Evolutionary conservation across 1,140 invertebrate genomes (phyloP), one percentile per base, ranked within the genome.

Genomic region (Apocrypta bakeri): DNA sequence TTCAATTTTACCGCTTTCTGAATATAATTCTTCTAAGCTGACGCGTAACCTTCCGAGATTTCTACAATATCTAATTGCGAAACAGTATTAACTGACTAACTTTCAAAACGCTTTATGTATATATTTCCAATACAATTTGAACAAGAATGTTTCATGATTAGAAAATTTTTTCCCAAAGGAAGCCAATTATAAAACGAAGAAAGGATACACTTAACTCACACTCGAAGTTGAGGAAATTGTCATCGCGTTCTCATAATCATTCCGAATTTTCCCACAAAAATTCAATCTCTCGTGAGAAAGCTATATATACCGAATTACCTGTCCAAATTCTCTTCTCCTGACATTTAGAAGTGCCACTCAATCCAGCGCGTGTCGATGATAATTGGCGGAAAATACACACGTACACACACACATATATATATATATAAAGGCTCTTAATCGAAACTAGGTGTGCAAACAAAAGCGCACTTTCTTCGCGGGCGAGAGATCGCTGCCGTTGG

Each of bases 371-470:
- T 27, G 48, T 37, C 56, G 42, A 61, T 33, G 2, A 17, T 74
- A 81, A 81, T 61, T 63, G 71, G 56, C 56, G 69, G 56, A 74
- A 73, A 74, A 66, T 64, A 21, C 11, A n/a, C 25, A 4, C 29
- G 31, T 40, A 14, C 17, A 24, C 11, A 24, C 64, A 11, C 64
- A 11, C 3, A 68, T 7, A 68, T 11, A 68, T 21, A 9, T 8
- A 64, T 14, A 64, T 6, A 24, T 9, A 68, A 4, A 68, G 14
- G 7, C 69, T 12, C 27, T 37, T 71, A 77, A 77, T 66, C 64
- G 64, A 66, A 56, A 56, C 63, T 24, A 66, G 63, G 12, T 24
- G 63, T 9, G 25, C 63, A 66, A 73, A 29, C 29, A 78, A 27
- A 73, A 61, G 48, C n/a, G 33, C 24, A 42, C 72, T 77, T 77